phyloP scores from a whole-genome alignment of 2,113 vertebrate species.

The Stegostoma tigrinum region DNA sequence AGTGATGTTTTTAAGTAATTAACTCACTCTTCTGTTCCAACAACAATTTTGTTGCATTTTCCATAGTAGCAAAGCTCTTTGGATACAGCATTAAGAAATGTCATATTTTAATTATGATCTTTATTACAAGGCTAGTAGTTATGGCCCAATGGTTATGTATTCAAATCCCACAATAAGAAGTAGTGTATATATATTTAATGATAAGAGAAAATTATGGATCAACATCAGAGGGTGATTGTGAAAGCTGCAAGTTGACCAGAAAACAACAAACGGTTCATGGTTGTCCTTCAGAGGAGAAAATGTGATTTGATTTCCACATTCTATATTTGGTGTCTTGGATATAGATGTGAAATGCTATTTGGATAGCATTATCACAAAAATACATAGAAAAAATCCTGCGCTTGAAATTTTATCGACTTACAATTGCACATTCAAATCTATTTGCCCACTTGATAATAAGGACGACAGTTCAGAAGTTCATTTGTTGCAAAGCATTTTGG shows the following conservation, averaged over 20 bases:
- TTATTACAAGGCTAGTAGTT: too few relatives aligned
- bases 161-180: too few relatives aligned
- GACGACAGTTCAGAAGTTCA: neutral
- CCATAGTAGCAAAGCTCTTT: neutral
- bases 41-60: neutral
- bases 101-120: neutral
- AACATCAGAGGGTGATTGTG: too few relatives aligned
- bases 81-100: neutral
- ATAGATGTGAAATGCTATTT: neutral
- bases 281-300: too few relatives aligned
- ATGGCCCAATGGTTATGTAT: too few relatives aligned
- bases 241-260: too few relatives aligned
- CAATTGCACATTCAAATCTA: neutral
- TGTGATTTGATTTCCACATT: too few relatives aligned
- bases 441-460: neutral
- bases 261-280: too few relatives aligned
- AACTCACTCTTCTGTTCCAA: neutral
- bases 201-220: too few relatives aligned
- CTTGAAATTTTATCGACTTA: neutral
- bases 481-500: neutral
- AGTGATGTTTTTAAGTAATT: neutral
- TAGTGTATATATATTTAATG: too few relatives aligned
- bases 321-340: neutral
- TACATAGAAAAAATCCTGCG: neutral
- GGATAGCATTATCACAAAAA: neutral